phyloP scores from a whole-genome alignment of 2,797 vertebrate genomes.

The Lepilemur septentrionalis region DNA sequence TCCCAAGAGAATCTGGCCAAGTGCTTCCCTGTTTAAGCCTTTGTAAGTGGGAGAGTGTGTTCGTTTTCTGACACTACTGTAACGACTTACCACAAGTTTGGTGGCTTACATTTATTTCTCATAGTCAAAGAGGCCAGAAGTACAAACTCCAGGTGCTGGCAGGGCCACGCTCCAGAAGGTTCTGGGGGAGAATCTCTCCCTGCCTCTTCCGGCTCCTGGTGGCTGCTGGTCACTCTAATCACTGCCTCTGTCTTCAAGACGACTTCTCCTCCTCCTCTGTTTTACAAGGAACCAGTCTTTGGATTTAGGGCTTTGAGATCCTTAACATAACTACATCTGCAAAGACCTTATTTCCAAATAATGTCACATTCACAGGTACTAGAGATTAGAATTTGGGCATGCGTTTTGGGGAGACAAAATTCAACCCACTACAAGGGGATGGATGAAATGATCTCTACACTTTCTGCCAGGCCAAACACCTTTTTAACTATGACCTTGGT shows the following conservation, averaged over 20 bases:
- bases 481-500: not conserved
- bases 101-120: not conserved
- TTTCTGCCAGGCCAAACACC: not conserved
- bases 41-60: not conserved
- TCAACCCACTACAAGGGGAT: not conserved
- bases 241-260: not conserved
- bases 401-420: not conserved
- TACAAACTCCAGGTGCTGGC: not conserved
- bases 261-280: not conserved
- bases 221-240: not conserved
- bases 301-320: not conserved
- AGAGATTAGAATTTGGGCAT: not conserved
- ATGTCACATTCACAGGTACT: not conserved
- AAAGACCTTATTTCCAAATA: not conserved
- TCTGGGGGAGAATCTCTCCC: not conserved
- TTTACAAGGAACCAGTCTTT: not conserved
- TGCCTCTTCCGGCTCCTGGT: not conserved
- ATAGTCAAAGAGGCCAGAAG: not conserved
- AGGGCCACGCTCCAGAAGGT: not conserved
- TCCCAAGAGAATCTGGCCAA: not conserved
- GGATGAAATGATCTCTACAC: not conserved
- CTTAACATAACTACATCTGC: not conserved
- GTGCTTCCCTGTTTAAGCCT: not conserved
- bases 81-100: not conserved
- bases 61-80: not conserved